phyloP scores from a whole-genome alignment of 2,797 vertebrate species.

The Halcyon chelicuti region DNA sequence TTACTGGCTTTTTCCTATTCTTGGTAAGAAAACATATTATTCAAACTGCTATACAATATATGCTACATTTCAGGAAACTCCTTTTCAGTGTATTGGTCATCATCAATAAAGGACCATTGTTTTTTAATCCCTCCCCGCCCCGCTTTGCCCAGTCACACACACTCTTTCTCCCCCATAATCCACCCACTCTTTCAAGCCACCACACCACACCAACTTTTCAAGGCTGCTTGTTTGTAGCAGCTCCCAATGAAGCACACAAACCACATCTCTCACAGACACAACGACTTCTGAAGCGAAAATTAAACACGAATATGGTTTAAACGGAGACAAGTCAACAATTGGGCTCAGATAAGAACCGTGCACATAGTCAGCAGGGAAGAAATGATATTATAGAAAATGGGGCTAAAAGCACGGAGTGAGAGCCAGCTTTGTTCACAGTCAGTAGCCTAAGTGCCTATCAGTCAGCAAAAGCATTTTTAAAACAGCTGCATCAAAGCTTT shows the following conservation, averaged over 20 bases:
- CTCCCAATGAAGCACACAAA: neutral
- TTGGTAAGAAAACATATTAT: neutral
- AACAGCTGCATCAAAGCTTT: constrained; percentile 62
- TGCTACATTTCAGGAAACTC: neutral
- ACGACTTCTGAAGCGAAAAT: constrained; percentile 31
- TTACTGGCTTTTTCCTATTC: neutral
- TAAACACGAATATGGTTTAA: neutral
- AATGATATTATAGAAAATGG: constrained; percentile 18
- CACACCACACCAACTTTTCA: neutral
- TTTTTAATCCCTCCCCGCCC: constrained; percentile 5
- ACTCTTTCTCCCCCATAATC: constrained; percentile 4
- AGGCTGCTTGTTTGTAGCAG: neutral
- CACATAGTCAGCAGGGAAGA: constrained; percentile 21
- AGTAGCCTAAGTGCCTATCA: constrained; percentile 36
- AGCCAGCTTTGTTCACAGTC: constrained; percentile 49
- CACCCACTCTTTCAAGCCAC: neutral
- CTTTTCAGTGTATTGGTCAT: neutral
- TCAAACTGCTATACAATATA: neutral
- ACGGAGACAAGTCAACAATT: neutral
- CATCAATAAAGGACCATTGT: constrained; percentile 22
- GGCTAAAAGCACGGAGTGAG: constrained; percentile 6
- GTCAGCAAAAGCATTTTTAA: constrained; percentile 63
- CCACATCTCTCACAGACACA: neutral
- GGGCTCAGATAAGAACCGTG: neutral
- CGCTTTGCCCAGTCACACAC: neutral